Evolutionary conservation across 2,888 invertebrate genomes (phyloP), one percentile per base, ranked within the genome.

Genomic region (Melanostoma scalare): DNA sequence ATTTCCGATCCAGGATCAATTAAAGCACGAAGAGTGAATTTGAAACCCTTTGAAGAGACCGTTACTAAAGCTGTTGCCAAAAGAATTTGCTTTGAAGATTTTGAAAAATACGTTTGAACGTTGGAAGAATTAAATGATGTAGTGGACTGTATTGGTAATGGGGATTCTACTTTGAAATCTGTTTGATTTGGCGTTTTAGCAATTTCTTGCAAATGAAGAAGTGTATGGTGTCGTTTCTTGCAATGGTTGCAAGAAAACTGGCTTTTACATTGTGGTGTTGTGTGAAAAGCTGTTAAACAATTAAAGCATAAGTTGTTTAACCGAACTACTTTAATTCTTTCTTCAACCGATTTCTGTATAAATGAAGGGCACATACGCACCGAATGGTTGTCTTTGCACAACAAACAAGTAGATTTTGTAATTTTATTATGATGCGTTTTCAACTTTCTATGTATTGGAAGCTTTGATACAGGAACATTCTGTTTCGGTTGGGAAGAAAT

Each of bases 1-100:
- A 61, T 35, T 48, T 71, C 60, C 2, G 69, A 60, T 6, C 58
- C 69, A 40, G 42, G 69, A 5, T 69, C 56, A 31, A 56, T 69
- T 6, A 60, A 30, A 9, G 60, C 60, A 55, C 63, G 5, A 2
- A 50, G 38, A 9, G 10, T 36, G 1, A 20, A 36, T 53, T 36
- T 10, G 53, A 10, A 10, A 6, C 20, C 20, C 20, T 20, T 53
- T 1, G 35, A 36, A 53, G 53, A 36, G 53, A 20, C 20, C 0
- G 20, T 20, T 1, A 60, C 60, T 60, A 46, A 60, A 35, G 60
- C 60, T 6, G 60, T 60, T 31, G 60, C 46, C 9, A 58, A 42
- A 9, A 42, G 30, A 5, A 56, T 56, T 20, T 20, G 56, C 8
- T 30, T 56, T 20, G 30, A 38, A 3, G 55, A 38, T 6, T 35